Conservation (phyloP, 2,888 invertebrate species). For the Lasiommata megera region DNA sequence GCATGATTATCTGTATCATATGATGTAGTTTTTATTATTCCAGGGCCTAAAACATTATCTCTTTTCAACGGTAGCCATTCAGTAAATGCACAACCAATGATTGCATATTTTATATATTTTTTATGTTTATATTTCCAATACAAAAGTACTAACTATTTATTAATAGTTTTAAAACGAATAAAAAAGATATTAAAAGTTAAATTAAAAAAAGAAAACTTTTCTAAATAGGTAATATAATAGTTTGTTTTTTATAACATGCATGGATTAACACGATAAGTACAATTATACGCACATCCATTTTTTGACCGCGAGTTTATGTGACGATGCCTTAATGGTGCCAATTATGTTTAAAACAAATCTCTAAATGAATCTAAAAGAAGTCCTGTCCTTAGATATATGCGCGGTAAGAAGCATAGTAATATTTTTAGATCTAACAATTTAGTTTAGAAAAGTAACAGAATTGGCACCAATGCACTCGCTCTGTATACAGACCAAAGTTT, state of each 20-base stretch:
- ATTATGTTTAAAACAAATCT: too few species aligned
- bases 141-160: neutral
- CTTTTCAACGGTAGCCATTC: conserved; percentile 23
- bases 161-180: neutral
- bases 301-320: conserved; percentile 3
- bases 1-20: too few species aligned
- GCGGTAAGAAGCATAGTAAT: too few species aligned
- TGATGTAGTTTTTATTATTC: conserved; percentile 11
- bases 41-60: conserved; percentile 5
- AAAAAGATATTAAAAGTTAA: neutral
- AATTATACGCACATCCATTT: conserved; percentile 5
- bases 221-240: neutral
- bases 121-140: neutral
- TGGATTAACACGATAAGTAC: neutral
- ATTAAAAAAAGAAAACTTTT: neutral
- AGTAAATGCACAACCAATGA: conserved; percentile 29
- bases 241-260: neutral
- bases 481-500: neutral
- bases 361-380: too few species aligned
- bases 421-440: too few species aligned
- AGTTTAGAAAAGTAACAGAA: too few species aligned
- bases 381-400: too few species aligned
- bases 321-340: conserved; percentile 3
- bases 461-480: too few species aligned
- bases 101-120: conserved; percentile 3